phyloP scores from a whole-genome alignment of 2,797 vertebrate species.

The Mareca strepera region DNA sequence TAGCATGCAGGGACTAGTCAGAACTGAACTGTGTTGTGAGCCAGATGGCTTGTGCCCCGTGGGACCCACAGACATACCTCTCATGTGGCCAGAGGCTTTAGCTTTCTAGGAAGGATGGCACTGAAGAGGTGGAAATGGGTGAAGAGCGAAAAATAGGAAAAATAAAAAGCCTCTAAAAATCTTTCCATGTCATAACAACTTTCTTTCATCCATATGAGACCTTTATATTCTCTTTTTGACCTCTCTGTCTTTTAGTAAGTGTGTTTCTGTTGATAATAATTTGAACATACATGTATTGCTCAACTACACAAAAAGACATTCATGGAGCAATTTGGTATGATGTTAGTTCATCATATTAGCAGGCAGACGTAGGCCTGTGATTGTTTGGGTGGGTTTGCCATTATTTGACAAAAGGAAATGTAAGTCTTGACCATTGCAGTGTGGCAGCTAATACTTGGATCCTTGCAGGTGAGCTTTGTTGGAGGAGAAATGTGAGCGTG shows the following conservation, averaged over 20 bases:
- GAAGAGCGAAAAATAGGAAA: background rate
- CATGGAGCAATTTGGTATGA: background rate
- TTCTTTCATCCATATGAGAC: background rate
- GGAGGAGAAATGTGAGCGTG: background rate
- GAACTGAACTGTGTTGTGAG: background rate
- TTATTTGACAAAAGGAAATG: background rate
- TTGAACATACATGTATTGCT: background rate
- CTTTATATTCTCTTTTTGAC: background rate
- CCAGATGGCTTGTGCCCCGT: background rate
- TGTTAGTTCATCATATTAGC: rapidly evolving
- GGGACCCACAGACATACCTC: background rate
- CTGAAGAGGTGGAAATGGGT: background rate
- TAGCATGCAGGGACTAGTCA: background rate
- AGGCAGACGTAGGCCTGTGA: background rate
- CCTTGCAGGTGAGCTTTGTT: background rate
- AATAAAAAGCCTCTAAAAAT: background rate
- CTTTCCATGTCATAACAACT: background rate
- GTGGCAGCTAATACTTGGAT: background rate
- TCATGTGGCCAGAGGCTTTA: background rate
- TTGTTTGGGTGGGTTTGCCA: background rate
- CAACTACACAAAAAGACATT: background rate
- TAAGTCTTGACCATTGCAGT: background rate
- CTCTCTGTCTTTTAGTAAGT: background rate
- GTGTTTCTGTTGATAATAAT: background rate
- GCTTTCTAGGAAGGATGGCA: background rate